Conservation (phyloP, 1,140 invertebrate genomes). For the Spodoptera frugiperda region DNA sequence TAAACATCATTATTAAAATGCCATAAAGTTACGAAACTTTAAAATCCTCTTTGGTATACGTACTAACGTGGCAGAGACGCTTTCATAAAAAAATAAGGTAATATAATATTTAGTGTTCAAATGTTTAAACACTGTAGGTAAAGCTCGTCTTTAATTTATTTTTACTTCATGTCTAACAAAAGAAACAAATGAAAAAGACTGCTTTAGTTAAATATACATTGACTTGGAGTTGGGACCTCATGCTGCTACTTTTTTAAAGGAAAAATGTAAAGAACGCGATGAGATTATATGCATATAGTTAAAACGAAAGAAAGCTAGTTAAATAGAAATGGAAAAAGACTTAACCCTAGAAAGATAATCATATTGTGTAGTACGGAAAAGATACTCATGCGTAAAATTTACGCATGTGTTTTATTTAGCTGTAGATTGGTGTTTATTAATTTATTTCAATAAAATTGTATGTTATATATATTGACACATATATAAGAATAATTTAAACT, state of each 20-base stretch:
- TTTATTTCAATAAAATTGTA: no score
- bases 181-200: background rate
- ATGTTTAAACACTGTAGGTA: background rate
- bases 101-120: background rate
- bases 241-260: background rate
- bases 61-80: background rate
- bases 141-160: background rate
- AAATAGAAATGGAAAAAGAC: no score
- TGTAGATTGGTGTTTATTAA: no score
- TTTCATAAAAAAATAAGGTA: background rate
- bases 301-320: no score
- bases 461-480: no score
- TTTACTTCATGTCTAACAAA: background rate
- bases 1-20: background rate
- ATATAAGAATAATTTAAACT: no score
- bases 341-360: no score
- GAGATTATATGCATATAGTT: no score
- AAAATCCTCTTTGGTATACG: background rate
- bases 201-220: background rate
- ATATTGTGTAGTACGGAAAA: no score
- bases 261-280: no score
- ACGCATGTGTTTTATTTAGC: no score
- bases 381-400: no score
- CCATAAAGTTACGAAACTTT: background rate
- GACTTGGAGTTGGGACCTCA: background rate